Conservation (phyloP, 2,797 vertebrate genomes). For the Spinus pinus region DNA sequence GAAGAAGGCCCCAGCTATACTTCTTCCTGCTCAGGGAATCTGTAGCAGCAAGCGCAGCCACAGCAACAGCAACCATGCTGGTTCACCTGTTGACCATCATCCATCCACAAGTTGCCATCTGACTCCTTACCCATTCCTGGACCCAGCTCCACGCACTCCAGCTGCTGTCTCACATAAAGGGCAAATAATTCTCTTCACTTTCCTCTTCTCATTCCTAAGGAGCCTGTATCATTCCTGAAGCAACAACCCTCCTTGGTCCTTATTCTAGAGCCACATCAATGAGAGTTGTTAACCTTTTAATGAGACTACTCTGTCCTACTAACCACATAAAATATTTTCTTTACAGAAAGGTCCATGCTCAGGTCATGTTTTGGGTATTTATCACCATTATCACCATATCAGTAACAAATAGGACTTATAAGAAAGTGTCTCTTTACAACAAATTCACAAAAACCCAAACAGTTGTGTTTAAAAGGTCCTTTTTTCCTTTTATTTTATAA, state of each 20-base stretch:
- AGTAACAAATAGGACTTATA: background rate
- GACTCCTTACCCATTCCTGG: background rate
- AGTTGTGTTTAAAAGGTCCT: background rate
- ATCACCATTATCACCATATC: background rate
- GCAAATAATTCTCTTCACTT: background rate
- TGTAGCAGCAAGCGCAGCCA: background rate
- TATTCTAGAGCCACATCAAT: background rate
- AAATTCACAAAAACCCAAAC: background rate
- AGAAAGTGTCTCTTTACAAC: background rate
- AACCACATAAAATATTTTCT: background rate
- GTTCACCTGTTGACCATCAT: background rate
- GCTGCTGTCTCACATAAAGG: background rate
- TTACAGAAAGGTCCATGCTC: background rate
- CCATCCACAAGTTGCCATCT: background rate
- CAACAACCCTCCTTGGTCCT: background rate
- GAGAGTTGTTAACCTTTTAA: background rate
- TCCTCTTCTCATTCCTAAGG: background rate
- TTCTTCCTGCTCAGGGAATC: background rate
- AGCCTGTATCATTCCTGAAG: background rate
- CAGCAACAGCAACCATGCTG: background rate
- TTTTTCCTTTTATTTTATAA: background rate
- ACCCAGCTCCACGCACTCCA: background rate
- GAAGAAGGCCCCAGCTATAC: background rate
- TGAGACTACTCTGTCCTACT: background rate
- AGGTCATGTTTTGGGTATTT: background rate